Evolutionary conservation across 1,140 invertebrate species (phyloP).

Genomic region (Drosophila aff.): DNA sequence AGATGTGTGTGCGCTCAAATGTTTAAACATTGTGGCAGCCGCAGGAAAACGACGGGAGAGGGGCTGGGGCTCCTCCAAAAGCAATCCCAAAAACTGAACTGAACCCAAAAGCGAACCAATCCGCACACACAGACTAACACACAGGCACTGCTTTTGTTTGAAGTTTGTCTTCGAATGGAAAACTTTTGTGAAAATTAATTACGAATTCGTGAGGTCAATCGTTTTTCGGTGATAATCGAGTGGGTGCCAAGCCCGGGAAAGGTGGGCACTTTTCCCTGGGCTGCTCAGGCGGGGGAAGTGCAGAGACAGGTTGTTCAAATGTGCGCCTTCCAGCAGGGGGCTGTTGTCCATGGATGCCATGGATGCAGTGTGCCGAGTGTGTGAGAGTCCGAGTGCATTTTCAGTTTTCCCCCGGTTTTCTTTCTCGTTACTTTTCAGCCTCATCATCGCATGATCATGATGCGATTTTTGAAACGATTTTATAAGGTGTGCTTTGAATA

Average conservation of each 20-base stretch:
- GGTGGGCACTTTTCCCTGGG: conserved; percentile 8
- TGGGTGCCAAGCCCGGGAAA: conserved; percentile 67
- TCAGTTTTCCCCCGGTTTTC: conserved; percentile 17
- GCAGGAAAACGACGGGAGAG: conserved; percentile 16
- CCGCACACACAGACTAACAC: conserved; percentile 31
- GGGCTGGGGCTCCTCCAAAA: conserved; percentile 44
- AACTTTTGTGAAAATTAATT: conserved; percentile 84
- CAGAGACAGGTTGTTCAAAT: conserved; percentile 64
- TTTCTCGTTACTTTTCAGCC: conserved; percentile 46
- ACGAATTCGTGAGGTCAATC: conserved; percentile 84
- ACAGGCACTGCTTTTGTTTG: conserved; percentile 65
- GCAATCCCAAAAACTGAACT: conserved; percentile 59
- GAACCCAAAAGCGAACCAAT: conserved; percentile 50
- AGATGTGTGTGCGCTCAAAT: conserved; percentile 66
- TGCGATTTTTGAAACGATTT: neutral
- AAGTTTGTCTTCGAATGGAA: conserved; percentile 84
- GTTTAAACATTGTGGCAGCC: conserved; percentile 76
- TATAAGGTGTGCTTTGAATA: neutral
- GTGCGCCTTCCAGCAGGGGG: conserved; percentile 54
- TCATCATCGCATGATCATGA: conserved; percentile 23
- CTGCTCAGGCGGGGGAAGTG: neutral
- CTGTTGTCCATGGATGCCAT: conserved; percentile 26
- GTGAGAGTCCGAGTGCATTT: conserved; percentile 33
- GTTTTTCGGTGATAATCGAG: conserved; percentile 83
- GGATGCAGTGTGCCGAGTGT: conserved; percentile 49